Evolutionary conservation across 2,888 invertebrate species (phyloP).

Genomic region (Nephrocerus scutellatus): DNA sequence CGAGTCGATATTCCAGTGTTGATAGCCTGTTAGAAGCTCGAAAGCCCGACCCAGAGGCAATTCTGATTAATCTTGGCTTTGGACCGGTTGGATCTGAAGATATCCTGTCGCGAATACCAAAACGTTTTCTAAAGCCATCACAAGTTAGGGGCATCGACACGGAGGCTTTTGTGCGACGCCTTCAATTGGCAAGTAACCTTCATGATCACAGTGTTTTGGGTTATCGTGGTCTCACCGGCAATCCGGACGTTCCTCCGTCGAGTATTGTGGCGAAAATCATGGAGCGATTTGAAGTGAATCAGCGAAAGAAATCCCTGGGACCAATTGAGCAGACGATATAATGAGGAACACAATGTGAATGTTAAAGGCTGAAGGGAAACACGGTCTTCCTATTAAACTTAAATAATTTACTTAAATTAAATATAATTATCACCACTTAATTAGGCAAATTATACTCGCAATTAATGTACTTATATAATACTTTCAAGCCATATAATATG

Average conservation of each 20-base stretch:
- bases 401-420: too few species aligned
- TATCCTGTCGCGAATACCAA: slow-evolving; percentile 72
- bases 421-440: too few species aligned
- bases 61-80: slow-evolving; percentile 74
- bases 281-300: slow-evolving; percentile 59
- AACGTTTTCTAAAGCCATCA: slow-evolving; percentile 71
- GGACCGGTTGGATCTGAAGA: slow-evolving; percentile 64
- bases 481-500: too few species aligned
- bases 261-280: slow-evolving; percentile 76
- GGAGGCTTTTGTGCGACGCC: slow-evolving; percentile 65
- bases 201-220: slow-evolving; percentile 70
- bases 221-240: slow-evolving; percentile 70
- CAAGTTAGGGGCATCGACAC: slow-evolving; percentile 68
- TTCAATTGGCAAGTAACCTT: slow-evolving; percentile 64
- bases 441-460: too few species aligned
- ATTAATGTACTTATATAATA: too few species aligned
- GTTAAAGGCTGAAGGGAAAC: too few species aligned
- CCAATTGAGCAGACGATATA: slow-evolving; percentile 32
- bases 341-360: too few species aligned
- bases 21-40: slow-evolving; percentile 76
- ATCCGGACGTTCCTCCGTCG: slow-evolving; percentile 70
- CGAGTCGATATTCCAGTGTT: slow-evolving; percentile 68
- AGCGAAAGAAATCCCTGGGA: slow-evolving; percentile 48
- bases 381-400: too few species aligned
- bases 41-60: slow-evolving; percentile 82